These are phyloP conservation scores for Formica aserva DNA, from an alignment of 2,888 invertebrate genomes.

Conservation along the genomic window DNA sequence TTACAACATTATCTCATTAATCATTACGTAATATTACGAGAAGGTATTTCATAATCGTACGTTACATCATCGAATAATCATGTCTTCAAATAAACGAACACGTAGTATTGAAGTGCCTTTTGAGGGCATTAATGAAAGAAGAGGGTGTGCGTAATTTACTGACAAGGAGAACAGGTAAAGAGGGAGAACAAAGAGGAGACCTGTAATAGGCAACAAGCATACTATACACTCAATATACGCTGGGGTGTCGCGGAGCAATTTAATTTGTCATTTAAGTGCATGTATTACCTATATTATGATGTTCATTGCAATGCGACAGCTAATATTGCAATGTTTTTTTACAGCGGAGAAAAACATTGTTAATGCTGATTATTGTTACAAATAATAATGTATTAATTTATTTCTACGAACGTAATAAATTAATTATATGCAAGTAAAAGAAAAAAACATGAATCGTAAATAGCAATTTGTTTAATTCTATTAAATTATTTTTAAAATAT, in stretches of 20 bases:
- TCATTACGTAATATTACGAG: neutral
- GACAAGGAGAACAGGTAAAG: slow-evolving; percentile 67
- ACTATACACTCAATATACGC: slow-evolving; percentile 64
- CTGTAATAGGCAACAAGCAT: slow-evolving; percentile 72
- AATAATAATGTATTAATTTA: slow-evolving; percentile 27
- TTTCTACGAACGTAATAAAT: slow-evolving; percentile 18
- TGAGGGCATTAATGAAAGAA: slow-evolving; percentile 72
- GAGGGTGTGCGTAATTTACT: slow-evolving; percentile 72
- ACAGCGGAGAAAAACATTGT: neutral
- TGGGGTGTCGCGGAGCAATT: slow-evolving; percentile 65
- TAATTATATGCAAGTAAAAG: slow-evolving; percentile 8
- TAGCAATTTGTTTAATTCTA: neutral
- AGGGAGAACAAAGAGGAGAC: slow-evolving; percentile 73
- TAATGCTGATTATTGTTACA: slow-evolving; percentile 1
- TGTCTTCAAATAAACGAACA: slow-evolving; percentile 58
- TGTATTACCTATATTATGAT: slow-evolving; percentile 56
- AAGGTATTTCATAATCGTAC: neutral
- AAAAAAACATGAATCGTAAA: neutral
- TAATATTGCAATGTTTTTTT: slow-evolving; percentile 45
- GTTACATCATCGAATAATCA: slow-evolving; percentile 42
- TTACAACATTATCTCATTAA: neutral
- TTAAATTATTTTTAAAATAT: neutral
- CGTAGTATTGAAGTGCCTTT: slow-evolving; percentile 55
- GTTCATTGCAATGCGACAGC: slow-evolving; percentile 21
- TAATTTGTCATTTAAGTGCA: slow-evolving; percentile 71